These are phyloP conservation scores for Melanogrammus aeglefinus DNA, from an alignment of 2,797 vertebrate genomes.

Conservation along the genomic window DNA sequence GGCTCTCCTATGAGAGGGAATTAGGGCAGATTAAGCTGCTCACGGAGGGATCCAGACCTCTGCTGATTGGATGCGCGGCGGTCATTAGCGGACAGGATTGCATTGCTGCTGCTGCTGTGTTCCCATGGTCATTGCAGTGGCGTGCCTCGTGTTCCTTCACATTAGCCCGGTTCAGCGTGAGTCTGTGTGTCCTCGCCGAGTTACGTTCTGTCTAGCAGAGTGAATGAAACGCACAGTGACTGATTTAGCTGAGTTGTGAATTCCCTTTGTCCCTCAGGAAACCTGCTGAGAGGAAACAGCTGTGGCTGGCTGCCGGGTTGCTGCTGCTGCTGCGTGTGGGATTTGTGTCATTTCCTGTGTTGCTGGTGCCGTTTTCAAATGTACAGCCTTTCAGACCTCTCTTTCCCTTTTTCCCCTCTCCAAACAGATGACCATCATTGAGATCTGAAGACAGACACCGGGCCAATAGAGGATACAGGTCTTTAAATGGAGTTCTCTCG, in stretches of 20 bases:
- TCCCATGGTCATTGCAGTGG: conserved; percentile 42
- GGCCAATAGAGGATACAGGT: conserved; percentile 21
- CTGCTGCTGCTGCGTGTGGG: conserved; percentile 63
- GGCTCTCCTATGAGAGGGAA: conserved; percentile 44
- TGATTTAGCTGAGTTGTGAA: conserved; percentile 62
- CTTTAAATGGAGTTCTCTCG: conserved; percentile 27
- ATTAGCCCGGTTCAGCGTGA: conserved; percentile 55
- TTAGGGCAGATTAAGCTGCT: conserved; percentile 63
- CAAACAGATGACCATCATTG: conserved; percentile 67
- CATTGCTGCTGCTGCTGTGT: conserved; percentile 55
- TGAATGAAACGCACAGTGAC: conserved; percentile 51
- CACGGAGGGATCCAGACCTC: conserved; percentile 53
- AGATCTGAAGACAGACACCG: conserved; percentile 47
- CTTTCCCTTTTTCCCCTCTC: conserved; percentile 37
- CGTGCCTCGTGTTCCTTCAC: conserved; percentile 45
- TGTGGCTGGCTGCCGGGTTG: conserved; percentile 68
- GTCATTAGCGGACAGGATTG: conserved; percentile 63
- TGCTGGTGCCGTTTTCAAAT: conserved; percentile 49
- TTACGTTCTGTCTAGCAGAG: conserved; percentile 55
- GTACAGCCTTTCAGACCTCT: conserved; percentile 41
- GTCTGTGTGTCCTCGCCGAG: conserved; percentile 41
- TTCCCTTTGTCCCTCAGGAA: conserved; percentile 74
- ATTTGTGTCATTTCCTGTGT: conserved; percentile 79
- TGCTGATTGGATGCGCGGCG: conserved; percentile 49
- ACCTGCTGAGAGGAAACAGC: conserved; percentile 74